Evolutionary conservation across 2,113 vertebrate genomes (phyloP).

Genomic region (Osmerus mordax): DNA sequence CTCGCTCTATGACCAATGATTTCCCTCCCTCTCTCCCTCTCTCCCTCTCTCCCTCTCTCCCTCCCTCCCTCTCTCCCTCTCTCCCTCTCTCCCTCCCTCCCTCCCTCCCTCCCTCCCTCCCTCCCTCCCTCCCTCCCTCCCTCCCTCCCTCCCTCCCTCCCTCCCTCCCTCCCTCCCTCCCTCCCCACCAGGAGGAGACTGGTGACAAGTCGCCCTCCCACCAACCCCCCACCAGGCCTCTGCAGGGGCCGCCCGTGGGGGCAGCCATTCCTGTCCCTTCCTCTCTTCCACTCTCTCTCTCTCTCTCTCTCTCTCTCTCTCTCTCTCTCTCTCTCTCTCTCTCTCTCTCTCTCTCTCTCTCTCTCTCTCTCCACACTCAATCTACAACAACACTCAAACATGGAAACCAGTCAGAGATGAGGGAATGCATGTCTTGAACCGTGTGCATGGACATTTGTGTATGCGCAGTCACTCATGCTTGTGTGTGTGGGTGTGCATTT

Average conservation of each 20-base stretch:
- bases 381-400: too few species aligned
- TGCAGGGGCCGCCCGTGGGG: not conserved
- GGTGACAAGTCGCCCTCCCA: conserved; percentile 56
- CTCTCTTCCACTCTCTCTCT: too few species aligned
- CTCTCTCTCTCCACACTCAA: too few species aligned
- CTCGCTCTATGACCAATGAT: not conserved
- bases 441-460: not conserved
- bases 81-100: not conserved
- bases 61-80: not conserved
- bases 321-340: too few species aligned
- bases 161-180: too few species aligned
- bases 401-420: not conserved
- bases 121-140: not conserved
- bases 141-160: not conserved
- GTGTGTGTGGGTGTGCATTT: not conserved
- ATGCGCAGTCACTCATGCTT: not conserved
- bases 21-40: not conserved
- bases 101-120: not conserved
- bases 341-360: too few species aligned
- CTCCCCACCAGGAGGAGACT: conserved; percentile 7
- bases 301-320: too few species aligned
- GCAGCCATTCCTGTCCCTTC: too few species aligned
- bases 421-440: not conserved
- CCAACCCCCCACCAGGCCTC: conserved; percentile 64
- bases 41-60: not conserved